phyloP scores from a whole-genome alignment of 64 coral and sea anemone species.

The Astreopora myriophthalma region DNA sequence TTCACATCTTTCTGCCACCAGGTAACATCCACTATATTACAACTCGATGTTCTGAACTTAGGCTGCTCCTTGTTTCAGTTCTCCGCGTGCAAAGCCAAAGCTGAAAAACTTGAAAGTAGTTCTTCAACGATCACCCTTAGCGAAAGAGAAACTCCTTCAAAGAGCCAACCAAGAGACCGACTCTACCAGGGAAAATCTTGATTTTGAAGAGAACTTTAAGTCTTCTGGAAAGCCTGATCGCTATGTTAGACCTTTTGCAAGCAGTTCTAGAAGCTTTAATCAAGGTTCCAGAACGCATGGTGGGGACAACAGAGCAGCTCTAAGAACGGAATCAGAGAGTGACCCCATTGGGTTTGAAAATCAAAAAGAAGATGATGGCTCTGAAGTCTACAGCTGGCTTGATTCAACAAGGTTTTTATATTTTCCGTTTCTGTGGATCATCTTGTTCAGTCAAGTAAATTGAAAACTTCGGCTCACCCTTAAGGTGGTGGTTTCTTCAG shows the following conservation, averaged over 20 bases:
- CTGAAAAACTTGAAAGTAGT: conserved; percentile 30
- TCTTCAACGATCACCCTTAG: background rate
- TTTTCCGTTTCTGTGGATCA: background rate
- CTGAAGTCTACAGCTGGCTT: conserved; percentile 11
- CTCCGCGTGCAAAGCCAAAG: background rate
- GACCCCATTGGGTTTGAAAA: background rate
- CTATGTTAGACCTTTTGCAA: background rate
- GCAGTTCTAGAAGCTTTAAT: conserved; percentile 30
- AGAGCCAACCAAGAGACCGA: background rate
- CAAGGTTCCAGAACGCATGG: background rate
- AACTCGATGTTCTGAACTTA: conserved; percentile 1
- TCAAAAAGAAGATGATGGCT: background rate
- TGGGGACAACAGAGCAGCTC: background rate
- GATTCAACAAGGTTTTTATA: conserved; percentile 26
- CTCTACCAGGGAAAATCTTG: conserved; percentile 16
- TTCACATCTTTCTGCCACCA: too few species aligned
- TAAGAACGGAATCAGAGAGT: conserved; percentile 28
- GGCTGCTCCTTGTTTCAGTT: conserved; percentile 49
- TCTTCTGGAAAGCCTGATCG: background rate
- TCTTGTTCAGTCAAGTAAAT: background rate
- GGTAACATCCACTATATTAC: too few species aligned
- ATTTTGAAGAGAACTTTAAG: background rate
- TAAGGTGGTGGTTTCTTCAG: too few species aligned
- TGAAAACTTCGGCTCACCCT: too few species aligned
- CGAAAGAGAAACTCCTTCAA: background rate